A percentile compares a stretch with the other conserved stretches of the same genome.
Conservation (phyloP, 2,797 vertebrate species). For the Synaphobranchus kaupii region DNA sequence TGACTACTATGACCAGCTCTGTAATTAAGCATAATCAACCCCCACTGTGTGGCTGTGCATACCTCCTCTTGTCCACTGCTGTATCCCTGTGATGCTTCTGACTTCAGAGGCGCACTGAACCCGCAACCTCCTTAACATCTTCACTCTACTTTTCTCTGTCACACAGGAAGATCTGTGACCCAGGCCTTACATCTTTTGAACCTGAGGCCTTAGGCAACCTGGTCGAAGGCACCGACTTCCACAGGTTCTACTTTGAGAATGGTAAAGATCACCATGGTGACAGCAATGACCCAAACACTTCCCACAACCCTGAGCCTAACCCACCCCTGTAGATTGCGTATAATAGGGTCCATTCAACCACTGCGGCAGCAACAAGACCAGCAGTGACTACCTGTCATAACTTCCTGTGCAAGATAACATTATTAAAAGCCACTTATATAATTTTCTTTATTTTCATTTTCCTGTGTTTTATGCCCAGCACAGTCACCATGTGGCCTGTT, state of each 20-base stretch:
- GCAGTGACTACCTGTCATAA: no score
- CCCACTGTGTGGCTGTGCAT: neutral
- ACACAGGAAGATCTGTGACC: constrained; percentile 93
- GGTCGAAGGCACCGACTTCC: constrained; percentile 96
- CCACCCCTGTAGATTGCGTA: neutral
- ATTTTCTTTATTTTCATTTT: no score
- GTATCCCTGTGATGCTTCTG: neutral
- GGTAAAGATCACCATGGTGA: constrained; percentile 64
- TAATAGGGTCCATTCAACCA: neutral
- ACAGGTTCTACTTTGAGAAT: constrained; percentile 97
- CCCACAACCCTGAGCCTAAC: neutral
- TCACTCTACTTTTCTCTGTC: neutral
- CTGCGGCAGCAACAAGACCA: no score
- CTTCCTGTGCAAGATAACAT: no score
- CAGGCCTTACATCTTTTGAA: constrained; percentile 94
- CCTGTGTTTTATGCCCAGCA: neutral
- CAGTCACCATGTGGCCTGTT: neutral
- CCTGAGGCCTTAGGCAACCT: constrained; percentile 96
- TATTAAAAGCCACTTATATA: no score
- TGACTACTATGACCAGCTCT: neutral
- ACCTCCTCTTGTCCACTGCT: neutral
- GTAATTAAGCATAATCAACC: neutral
- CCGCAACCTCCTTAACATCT: neutral
- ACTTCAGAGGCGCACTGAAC: neutral
- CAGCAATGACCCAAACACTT: neutral